Conservation (phyloP, 2,113 vertebrate genomes). For the Nasalis larvatus region DNA sequence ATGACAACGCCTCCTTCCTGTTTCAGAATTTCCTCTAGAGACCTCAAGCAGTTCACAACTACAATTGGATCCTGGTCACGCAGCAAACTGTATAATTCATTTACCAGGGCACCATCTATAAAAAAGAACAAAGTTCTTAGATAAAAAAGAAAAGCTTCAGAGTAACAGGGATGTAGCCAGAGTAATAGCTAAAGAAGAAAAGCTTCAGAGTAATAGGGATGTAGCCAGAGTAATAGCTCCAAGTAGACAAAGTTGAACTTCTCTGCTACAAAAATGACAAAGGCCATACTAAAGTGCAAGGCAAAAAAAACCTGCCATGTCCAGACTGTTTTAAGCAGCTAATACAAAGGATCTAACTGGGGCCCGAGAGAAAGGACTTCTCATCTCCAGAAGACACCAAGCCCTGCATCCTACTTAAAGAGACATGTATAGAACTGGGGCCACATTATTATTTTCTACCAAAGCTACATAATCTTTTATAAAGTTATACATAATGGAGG, state of each 20-base stretch:
- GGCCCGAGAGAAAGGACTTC: neutral
- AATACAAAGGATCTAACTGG: neutral
- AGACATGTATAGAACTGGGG: neutral
- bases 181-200: constrained; percentile 31
- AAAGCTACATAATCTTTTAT: neutral
- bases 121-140: constrained; percentile 41
- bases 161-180: neutral
- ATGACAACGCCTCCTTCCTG: constrained; percentile 96
- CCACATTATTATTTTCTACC: neutral
- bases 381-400: constrained; percentile 41
- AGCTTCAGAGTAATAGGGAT: neutral
- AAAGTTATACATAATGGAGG: neutral
- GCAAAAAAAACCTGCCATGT: neutral
- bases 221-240: neutral
- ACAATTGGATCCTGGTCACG: constrained; percentile 97
- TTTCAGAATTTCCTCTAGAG: constrained; percentile 95
- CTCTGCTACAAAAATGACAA: constrained; percentile 39
- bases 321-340: neutral
- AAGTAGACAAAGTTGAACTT: neutral
- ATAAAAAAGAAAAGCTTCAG: constrained; percentile 35
- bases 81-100: constrained; percentile 96
- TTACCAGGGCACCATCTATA: constrained; percentile 92
- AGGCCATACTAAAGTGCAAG: neutral
- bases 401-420: neutral
- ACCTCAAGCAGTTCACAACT: constrained; percentile 96